Conservation (phyloP, 1,140 invertebrate species). For the Drosophila kanapiae region DNA sequence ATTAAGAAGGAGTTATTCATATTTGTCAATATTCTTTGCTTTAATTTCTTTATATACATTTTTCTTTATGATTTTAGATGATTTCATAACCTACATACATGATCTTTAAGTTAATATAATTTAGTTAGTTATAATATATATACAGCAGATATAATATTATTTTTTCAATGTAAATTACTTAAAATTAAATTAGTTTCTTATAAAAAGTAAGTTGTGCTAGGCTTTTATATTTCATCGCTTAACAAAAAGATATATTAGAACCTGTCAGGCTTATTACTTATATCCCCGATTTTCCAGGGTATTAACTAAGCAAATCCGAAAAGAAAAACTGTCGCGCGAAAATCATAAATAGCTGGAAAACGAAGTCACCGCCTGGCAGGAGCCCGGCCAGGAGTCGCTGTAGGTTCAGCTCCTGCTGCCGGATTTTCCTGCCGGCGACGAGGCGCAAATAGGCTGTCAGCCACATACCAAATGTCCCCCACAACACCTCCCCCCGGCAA, state of each 20-base stretch:
- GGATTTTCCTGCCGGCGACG: constrained; percentile 33
- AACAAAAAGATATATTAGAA: not conserved
- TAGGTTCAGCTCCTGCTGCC: constrained; percentile 18
- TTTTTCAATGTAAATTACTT: not conserved
- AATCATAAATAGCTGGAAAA: constrained; percentile 80
- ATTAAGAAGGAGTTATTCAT: too few species aligned
- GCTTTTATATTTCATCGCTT: not conserved
- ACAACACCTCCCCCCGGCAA: not conserved
- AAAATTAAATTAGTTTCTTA: not conserved
- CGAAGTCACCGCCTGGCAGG: constrained; percentile 70
- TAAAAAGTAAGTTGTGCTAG: too few species aligned
- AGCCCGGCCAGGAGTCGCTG: constrained; percentile 43
- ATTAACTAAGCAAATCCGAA: constrained; percentile 19
- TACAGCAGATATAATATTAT: too few species aligned
- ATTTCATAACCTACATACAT: too few species aligned
- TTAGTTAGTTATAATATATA: too few species aligned
- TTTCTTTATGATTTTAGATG: too few species aligned
- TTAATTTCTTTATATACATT: too few species aligned
- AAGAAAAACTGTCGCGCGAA: constrained; percentile 40
- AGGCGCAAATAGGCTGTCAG: constrained; percentile 80
- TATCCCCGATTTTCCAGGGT: constrained; percentile 16
- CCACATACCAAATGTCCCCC: constrained; percentile 51
- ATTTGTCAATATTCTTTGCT: too few species aligned
- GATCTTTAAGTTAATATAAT: too few species aligned
- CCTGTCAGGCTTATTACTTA: not conserved